phyloP scores from a whole-genome alignment of 2,113 vertebrate genomes.

The Brachyhypopomus gauderio region DNA sequence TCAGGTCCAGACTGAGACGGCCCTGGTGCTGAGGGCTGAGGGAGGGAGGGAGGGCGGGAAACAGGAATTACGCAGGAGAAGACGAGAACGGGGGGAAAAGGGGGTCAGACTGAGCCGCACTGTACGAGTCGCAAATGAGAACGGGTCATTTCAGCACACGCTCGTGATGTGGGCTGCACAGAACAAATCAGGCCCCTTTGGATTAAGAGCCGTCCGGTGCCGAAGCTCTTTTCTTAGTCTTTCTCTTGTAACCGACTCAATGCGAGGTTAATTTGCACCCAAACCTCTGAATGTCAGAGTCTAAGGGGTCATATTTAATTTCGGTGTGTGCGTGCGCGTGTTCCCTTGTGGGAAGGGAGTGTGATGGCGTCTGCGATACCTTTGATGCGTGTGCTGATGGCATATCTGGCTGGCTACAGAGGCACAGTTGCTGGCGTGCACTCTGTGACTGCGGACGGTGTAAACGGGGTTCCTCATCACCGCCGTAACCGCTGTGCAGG shows the following conservation, averaged over 20 bases:
- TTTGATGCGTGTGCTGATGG: constrained; percentile 85
- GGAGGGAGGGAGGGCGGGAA: neutral
- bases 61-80: neutral
- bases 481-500: constrained; percentile 88
- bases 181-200: neutral
- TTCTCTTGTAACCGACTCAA: neutral
- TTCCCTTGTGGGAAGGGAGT: neutral
- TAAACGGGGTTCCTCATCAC: constrained; percentile 95
- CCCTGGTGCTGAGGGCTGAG: constrained; percentile 91
- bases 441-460: constrained; percentile 90
- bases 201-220: neutral
- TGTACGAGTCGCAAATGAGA: neutral
- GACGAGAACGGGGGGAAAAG: neutral
- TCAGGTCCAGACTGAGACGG: constrained; percentile 91
- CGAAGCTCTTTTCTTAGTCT: neutral
- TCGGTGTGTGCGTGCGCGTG: neutral
- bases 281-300: neutral
- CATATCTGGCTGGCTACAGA: constrained; percentile 84
- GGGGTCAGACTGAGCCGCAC: neutral
- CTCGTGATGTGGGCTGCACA: neutral
- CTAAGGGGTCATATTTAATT: neutral
- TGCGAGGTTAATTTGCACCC: constrained; percentile 1
- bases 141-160: constrained; percentile 16
- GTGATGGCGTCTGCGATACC: constrained; percentile 56
- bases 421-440: constrained; percentile 86